A percentile compares a stretch with the other conserved stretches of the same genome.
phyloP scores from a whole-genome alignment of 2,888 invertebrate species.

The Syrista parreyssii region DNA sequence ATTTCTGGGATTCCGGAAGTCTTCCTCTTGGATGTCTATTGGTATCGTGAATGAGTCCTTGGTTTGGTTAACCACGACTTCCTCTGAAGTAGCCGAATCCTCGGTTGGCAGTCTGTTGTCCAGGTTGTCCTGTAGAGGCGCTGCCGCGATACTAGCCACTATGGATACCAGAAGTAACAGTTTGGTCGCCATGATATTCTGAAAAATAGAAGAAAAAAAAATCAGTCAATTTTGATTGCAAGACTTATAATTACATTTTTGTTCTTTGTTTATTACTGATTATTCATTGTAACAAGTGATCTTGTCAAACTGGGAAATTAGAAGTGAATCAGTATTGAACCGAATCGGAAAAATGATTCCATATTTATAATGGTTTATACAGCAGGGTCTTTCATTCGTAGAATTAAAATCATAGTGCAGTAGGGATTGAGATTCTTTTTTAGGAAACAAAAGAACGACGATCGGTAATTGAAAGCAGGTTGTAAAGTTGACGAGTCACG shows the following conservation, averaged over 20 bases:
- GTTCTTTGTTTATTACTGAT: background rate
- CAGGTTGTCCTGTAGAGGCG: conserved; percentile 24
- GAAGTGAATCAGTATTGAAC: background rate
- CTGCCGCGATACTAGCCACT: conserved; percentile 23
- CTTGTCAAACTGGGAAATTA: background rate
- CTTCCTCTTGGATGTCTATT: background rate
- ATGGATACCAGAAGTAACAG: conserved; percentile 28
- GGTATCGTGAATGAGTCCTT: background rate
- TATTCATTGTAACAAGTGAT: background rate
- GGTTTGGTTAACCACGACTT: background rate
- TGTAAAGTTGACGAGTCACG: conserved; percentile 50
- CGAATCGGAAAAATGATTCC: background rate
- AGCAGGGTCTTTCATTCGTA: background rate
- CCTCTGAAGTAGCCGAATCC: background rate
- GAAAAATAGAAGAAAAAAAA: background rate
- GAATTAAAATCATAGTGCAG: background rate
- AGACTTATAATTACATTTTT: background rate
- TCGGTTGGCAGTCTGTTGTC: conserved; percentile 11
- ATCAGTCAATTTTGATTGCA: background rate
- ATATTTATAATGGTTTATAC: background rate
- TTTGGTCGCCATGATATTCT: conserved; percentile 22
- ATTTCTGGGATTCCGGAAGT: conserved; percentile 5
- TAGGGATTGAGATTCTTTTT: background rate
- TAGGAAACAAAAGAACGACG: conserved; percentile 30
- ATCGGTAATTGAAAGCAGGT: conserved; percentile 49